Conservation (phyloP, 2,113 vertebrate genomes). For the Prunella himalayana region DNA sequence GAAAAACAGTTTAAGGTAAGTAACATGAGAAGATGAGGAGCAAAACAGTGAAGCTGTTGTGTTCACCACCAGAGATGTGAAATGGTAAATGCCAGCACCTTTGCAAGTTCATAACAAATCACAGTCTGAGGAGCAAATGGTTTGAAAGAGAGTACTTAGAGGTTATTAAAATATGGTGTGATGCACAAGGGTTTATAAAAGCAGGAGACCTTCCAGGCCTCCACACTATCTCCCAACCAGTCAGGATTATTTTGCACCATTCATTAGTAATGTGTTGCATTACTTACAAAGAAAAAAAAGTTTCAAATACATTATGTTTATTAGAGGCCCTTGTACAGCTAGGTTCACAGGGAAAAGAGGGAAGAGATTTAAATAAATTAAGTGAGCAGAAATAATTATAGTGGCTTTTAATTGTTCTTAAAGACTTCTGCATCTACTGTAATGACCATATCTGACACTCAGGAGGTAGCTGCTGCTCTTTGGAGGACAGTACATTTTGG, state of each 20-base stretch:
- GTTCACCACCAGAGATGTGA: not conserved
- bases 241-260: not conserved
- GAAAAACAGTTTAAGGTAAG: not conserved
- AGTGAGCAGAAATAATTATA: not conserved
- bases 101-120: not conserved
- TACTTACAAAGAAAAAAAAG: not conserved
- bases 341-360: not conserved
- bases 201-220: not conserved
- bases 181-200: not conserved
- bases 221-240: not conserved
- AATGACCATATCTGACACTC: not conserved
- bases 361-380: not conserved
- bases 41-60: not conserved
- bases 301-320: not conserved
- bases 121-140: not conserved
- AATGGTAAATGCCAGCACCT: not conserved
- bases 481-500: not conserved
- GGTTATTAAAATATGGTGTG: not conserved
- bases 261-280: not conserved
- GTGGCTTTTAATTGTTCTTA: not conserved
- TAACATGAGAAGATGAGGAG: not conserved
- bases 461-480: not conserved
- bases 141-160: not conserved
- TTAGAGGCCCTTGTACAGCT: not conserved
- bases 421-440: not conserved